Base-by-base conservation (phyloP, 2,888 invertebrate species). In the Dryomyza anilis region DNA sequence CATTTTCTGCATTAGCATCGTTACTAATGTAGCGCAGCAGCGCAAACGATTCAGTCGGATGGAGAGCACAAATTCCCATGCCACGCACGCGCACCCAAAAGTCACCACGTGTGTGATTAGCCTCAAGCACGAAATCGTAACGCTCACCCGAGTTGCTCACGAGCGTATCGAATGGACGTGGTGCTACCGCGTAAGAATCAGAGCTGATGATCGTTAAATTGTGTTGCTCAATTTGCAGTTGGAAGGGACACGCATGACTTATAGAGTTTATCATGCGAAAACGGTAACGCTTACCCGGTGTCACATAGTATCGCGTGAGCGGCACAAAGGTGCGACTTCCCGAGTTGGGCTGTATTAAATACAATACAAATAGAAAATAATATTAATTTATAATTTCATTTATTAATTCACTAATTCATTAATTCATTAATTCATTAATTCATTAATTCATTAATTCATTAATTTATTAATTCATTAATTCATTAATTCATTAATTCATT, bases 121-220 rank as follows among this genome's bases (percentile, higher is more conserved):
- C 83, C 7, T 73, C 68, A 2, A 86, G 50, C 1, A 86, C 78
- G 53, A 86, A 81, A 69, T 86, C 86, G 71, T 82, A 86, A 48
- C 86, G 75, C 72, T 86, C 86, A 0, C 87, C 87, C 8, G 85
- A 72, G 55, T 84, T 78, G 0, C 76, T 69, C 0, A 77, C 67
- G 3, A 83, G 57, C 4, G 79, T 73, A 55, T 80, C 76, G 33
- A 78, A 75, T 3, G 21, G 8, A 12, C 69, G 63, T 1, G 81
- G 78, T 19, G 72, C 63, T 1, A 82, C 69, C 16, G 77, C 65
- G 57, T 70, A 74, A 0, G 81, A 81, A 69, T 84, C 84, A 1
- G 77, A 73, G 1, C 83, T 77, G 21, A 83, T 81, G 3, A 84
- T 62, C 7, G 66, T 71, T 60, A 84, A 36, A 1, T 53, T 68